These are phyloP conservation scores for Albula goreensis DNA, from an alignment of 2,113 vertebrate genomes.

Conservation along the genomic window DNA sequence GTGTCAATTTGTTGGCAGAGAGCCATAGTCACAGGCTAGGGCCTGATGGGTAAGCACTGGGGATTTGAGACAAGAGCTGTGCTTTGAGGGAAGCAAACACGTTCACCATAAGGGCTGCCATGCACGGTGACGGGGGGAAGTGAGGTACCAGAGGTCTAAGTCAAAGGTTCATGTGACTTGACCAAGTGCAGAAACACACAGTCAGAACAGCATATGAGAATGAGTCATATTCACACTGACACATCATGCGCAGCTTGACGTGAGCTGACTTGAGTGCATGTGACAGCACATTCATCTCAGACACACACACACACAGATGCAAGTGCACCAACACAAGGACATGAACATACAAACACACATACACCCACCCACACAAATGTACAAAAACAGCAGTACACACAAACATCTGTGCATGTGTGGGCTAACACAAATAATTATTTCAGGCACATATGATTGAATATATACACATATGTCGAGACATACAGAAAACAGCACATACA, in stretches of 20 bases:
- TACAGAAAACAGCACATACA: neutral
- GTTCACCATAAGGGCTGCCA: slow-evolving; percentile 32
- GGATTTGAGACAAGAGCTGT: neutral
- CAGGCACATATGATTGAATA: neutral
- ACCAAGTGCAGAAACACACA: slow-evolving; percentile 56
- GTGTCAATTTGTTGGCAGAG: neutral
- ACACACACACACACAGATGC: neutral
- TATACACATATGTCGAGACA: neutral
- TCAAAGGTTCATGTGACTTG: slow-evolving; percentile 45
- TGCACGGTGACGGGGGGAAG: slow-evolving; percentile 36
- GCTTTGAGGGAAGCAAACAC: slow-evolving; percentile 22
- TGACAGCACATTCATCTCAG: slow-evolving; percentile 57
- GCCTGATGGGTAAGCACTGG: neutral
- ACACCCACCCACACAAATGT: neutral
- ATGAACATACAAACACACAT: neutral
- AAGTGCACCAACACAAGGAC: too few species aligned
- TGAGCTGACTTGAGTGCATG: slow-evolving; percentile 63
- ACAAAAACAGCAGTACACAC: too few species aligned
- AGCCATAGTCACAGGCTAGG: neutral
- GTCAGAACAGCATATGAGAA: slow-evolving; percentile 56
- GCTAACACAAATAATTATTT: neutral
- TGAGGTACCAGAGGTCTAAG: slow-evolving; percentile 40
- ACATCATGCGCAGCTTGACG: slow-evolving; percentile 57
- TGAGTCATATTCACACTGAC: slow-evolving; percentile 67
- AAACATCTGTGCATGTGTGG: too few species aligned